Evolutionary conservation across 1,140 invertebrate genomes (phyloP).

Genomic region (Trissolcus basalis): DNA sequence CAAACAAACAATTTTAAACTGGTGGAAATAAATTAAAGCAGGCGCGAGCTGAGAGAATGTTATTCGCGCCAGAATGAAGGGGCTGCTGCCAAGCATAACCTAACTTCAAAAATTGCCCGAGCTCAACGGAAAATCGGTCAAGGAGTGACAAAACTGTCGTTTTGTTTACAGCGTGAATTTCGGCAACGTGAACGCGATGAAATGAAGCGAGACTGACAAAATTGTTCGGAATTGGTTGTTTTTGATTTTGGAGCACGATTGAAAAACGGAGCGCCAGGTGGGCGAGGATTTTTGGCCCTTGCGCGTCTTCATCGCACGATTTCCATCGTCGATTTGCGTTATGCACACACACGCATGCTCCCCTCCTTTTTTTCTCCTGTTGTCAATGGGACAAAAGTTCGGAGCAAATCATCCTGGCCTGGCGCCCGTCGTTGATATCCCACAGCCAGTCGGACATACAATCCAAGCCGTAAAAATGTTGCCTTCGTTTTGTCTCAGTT

Average conservation of each 20-base stretch:
- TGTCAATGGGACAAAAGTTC: slow-evolving; percentile 35
- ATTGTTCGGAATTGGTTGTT: neutral
- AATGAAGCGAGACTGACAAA: neutral
- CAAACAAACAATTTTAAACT: too few relatives aligned
- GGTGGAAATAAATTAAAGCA: slow-evolving; percentile 7
- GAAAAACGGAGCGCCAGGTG: neutral
- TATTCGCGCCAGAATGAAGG: slow-evolving; percentile 36
- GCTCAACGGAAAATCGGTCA: neutral
- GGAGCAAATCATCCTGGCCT: slow-evolving; percentile 1
- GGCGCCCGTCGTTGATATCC: neutral
- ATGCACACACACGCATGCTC: slow-evolving; percentile 46
- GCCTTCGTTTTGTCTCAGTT: too few relatives aligned
- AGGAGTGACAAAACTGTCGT: neutral
- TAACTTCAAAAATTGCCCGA: slow-evolving; percentile 9
- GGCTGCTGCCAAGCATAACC: slow-evolving; percentile 7
- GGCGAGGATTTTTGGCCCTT: slow-evolving; percentile 10
- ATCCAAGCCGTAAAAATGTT: too few relatives aligned
- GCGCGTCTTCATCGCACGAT: slow-evolving; percentile 6
- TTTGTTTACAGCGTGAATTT: slow-evolving; percentile 8
- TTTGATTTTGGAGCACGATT: neutral
- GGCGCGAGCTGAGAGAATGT: slow-evolving; percentile 17
- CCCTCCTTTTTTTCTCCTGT: slow-evolving; percentile 20
- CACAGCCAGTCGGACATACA: neutral
- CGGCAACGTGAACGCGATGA: neutral
- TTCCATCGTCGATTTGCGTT: slow-evolving; percentile 28